phyloP scores from a whole-genome alignment of 2,797 vertebrate species.

The Smutsia gigantea region DNA sequence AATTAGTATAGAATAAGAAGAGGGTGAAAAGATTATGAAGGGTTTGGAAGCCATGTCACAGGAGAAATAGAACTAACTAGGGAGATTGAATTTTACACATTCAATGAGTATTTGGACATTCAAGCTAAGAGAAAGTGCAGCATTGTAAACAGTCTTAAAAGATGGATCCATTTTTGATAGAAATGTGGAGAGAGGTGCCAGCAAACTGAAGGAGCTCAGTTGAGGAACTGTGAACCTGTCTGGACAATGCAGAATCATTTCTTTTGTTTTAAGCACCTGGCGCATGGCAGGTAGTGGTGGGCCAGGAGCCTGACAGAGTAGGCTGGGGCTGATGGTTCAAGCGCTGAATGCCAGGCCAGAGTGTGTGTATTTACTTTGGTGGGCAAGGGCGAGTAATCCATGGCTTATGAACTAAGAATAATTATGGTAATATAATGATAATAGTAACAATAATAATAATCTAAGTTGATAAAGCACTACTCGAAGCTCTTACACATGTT shows the following conservation, averaged over 20 bases:
- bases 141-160: slow-evolving; percentile 14
- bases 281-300: background rate
- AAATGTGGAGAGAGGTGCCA: background rate
- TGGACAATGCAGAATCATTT: background rate
- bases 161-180: background rate
- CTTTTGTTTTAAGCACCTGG: background rate
- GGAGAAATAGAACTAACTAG: background rate
- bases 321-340: background rate
- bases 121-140: background rate
- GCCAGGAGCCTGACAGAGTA: background rate
- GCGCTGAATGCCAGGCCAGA: background rate
- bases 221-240: background rate
- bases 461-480: background rate
- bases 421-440: background rate
- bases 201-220: background rate
- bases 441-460: background rate
- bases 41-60: background rate
- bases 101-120: background rate
- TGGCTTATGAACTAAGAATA: slow-evolving; percentile 43
- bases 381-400: background rate
- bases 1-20: background rate
- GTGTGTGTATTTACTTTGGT: background rate
- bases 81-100: background rate
- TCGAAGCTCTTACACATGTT: background rate
- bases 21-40: background rate